Evolutionary conservation across 2,797 vertebrate species (phyloP).

Genomic region (Rhinella marina): DNA sequence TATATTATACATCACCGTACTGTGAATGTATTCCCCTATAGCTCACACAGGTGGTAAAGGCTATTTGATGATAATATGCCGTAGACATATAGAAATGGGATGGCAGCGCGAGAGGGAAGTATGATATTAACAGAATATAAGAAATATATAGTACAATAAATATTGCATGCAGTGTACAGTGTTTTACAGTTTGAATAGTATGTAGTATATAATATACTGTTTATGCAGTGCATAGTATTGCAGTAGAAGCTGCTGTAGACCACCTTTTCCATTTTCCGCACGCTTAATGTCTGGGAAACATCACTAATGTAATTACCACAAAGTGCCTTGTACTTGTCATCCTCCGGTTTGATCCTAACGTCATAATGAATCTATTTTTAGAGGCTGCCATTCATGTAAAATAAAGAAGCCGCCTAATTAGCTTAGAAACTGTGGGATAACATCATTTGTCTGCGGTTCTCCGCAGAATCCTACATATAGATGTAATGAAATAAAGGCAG

Average conservation of each 20-base stretch:
- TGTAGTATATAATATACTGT: neutral
- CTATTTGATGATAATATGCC: no score
- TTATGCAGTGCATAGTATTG: neutral
- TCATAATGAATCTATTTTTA: conserved; percentile 56
- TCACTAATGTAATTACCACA: conserved; percentile 35
- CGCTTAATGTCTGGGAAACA: conserved; percentile 13
- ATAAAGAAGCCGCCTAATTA: conserved; percentile 51
- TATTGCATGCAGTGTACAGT: neutral
- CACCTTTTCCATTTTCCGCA: neutral
- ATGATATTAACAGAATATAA: no score
- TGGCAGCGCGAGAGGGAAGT: no score
- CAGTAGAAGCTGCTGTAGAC: neutral
- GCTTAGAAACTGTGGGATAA: conserved; percentile 47
- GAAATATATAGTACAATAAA: no score
- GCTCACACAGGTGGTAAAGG: no score
- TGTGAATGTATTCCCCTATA: no score
- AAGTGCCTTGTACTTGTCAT: conserved; percentile 3
- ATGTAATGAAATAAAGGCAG: conserved; percentile 36
- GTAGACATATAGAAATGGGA: no score
- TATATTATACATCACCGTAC: neutral
- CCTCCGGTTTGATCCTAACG: neutral
- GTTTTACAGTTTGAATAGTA: neutral
- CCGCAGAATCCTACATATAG: conserved; percentile 15
- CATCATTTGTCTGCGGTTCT: conserved; percentile 45
- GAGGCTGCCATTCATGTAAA: conserved; percentile 9